Conservation (phyloP, 1,140 invertebrate species). For the Ridgeia piscesae region DNA sequence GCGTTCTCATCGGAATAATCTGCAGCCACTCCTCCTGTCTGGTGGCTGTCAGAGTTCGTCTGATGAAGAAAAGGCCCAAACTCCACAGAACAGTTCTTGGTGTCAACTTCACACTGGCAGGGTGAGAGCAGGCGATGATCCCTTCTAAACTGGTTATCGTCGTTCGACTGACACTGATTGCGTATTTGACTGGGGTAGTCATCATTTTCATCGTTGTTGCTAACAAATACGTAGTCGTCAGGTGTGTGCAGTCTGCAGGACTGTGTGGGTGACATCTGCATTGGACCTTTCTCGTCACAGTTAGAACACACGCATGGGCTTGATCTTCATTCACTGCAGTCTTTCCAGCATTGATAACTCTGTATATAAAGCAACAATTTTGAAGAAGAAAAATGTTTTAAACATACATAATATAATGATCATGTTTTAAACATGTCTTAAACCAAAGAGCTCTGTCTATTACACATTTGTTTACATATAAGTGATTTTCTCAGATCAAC, state of each 20-base stretch:
- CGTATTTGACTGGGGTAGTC: background rate
- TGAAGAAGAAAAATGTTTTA: background rate
- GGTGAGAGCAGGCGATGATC: background rate
- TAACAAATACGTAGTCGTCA: background rate
- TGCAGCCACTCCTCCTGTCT: background rate
- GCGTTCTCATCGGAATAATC: background rate
- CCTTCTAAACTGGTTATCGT: background rate
- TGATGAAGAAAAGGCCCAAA: background rate
- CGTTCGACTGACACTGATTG: background rate
- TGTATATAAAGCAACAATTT: conserved; percentile 32
- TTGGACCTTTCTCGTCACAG: background rate
- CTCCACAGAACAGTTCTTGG: background rate
- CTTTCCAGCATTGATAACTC: conserved; percentile 76
- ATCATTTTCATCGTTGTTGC: background rate
- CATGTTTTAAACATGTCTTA: no score
- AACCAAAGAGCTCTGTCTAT: no score
- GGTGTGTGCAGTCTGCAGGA: background rate
- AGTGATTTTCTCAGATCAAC: no score
- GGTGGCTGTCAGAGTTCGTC: background rate
- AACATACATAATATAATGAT: no score
- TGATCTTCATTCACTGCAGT: conserved; percentile 81
- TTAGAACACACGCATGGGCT: conserved; percentile 61
- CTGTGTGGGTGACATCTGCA: background rate
- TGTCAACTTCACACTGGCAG: conserved; percentile 3
- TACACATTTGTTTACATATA: no score